Percentiles rank a stretch among this genome's conserved stretches.
These are phyloP conservation scores for Periophthalmus magnuspinnatus DNA, from an alignment of 2,797 vertebrate species.

Conservation along the genomic window DNA sequence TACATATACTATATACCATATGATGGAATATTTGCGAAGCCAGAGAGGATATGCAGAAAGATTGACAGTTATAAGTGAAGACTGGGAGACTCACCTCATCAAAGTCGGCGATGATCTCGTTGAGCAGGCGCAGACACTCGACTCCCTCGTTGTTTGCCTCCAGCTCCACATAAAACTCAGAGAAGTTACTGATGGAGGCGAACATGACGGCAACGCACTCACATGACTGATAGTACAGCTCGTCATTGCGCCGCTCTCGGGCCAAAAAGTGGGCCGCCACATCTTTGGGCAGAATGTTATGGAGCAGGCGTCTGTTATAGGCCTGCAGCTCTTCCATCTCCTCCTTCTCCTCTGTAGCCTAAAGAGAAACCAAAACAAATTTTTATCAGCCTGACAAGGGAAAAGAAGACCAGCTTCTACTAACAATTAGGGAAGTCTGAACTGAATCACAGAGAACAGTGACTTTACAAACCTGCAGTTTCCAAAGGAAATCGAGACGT, in stretches of 20 bases:
- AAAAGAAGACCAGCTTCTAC: not conserved
- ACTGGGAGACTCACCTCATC: constrained; percentile 83
- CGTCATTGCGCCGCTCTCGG: constrained; percentile 89
- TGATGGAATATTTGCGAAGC: not conserved
- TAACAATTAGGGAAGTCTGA: not conserved
- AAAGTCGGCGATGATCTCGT: constrained; percentile 97
- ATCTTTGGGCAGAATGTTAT: constrained; percentile 97
- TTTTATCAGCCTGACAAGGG: not conserved
- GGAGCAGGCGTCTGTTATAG: constrained; percentile 92
- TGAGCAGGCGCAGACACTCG: constrained; percentile 93
- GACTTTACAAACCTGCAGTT: constrained; percentile 83
- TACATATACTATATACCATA: too few species aligned
- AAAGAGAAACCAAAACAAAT: constrained; percentile 19
- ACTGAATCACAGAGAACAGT: not conserved
- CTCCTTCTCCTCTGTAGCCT: constrained; percentile 98
- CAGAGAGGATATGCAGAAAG: not conserved
- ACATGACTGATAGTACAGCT: constrained; percentile 96
- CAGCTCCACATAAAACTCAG: constrained; percentile 96
- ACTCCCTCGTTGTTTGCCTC: constrained; percentile 98
- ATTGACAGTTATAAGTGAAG: not conserved
- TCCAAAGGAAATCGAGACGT: constrained; percentile 98
- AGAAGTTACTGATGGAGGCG: constrained; percentile 98
- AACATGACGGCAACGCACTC: constrained; percentile 98
- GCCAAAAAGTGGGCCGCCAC: constrained; percentile 94
- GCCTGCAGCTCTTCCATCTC: constrained; percentile 99